These are phyloP conservation scores for Ceratosolen solmsi DNA, from an alignment of 1,140 invertebrate species.

Conservation along the genomic window DNA sequence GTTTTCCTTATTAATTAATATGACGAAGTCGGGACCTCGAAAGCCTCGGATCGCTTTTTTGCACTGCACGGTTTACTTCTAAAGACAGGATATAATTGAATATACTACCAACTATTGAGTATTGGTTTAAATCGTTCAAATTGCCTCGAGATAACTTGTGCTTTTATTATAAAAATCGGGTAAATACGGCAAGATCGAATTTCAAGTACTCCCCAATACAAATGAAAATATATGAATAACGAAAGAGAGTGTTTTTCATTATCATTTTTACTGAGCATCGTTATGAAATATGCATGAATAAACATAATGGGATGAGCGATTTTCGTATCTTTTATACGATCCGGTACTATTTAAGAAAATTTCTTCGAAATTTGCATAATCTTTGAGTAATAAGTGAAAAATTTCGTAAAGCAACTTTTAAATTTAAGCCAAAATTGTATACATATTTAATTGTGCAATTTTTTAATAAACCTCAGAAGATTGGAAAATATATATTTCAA, in stretches of 20 bases:
- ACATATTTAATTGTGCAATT: neutral
- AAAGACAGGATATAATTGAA: no score
- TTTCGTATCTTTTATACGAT: neutral
- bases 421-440: neutral
- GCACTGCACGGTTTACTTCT: no score
- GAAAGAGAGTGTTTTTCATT: no score
- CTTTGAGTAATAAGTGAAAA: neutral
- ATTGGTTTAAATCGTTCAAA: no score
- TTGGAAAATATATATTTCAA: neutral
- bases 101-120: no score
- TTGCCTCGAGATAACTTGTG: no score
- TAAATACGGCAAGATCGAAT: no score
- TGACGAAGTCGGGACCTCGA: no score
- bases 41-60: neutral
- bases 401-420: constrained; percentile 12
- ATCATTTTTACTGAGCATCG: neutral
- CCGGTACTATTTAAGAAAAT: neutral
- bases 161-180: no score
- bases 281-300: neutral
- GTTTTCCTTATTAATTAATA: no score
- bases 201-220: no score
- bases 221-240: no score
- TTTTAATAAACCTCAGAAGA: neutral
- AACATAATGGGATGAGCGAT: neutral
- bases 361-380: constrained; percentile 6